Conservation (phyloP, 2,888 invertebrate species). For the Camptogramma bilineatum region DNA sequence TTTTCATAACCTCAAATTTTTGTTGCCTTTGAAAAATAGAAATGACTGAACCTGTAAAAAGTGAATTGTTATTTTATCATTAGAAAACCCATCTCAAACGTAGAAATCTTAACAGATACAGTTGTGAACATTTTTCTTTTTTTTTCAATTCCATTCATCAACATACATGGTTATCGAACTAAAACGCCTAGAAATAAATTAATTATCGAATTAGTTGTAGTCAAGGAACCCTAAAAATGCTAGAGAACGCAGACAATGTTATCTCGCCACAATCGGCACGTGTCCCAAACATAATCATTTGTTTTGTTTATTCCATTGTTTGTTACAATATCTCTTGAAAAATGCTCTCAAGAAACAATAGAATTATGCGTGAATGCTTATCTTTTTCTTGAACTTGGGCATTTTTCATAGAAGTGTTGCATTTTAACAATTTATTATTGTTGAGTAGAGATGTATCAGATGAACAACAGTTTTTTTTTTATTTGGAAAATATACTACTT, state of each 20-base stretch:
- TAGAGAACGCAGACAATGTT: constrained; percentile 62
- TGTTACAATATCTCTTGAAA: constrained; percentile 22
- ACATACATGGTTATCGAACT: no score
- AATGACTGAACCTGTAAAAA: no score
- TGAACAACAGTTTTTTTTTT: no score
- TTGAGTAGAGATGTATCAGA: no score
- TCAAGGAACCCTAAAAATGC: constrained; percentile 19
- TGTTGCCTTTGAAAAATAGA: no score
- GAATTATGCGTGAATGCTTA: constrained; percentile 25
- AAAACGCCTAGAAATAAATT: no score
- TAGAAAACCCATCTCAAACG: no score
- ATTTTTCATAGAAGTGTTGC: constrained; percentile 15
- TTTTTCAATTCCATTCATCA: no score
- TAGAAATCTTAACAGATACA: no score
- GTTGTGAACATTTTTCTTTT: no score
- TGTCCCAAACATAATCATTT: constrained; percentile 56
- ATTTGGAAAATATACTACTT: background rate
- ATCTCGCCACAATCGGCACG: constrained; percentile 76
- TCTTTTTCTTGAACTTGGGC: constrained; percentile 15
- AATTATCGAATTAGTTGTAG: background rate
- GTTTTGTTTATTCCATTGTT: constrained; percentile 61
- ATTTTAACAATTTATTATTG: background rate
- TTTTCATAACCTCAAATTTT: no score
- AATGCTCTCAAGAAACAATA: constrained; percentile 21
- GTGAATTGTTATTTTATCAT: no score